Conservation (phyloP, 2,797 vertebrate species). For the Acipenser transmontanus region DNA sequence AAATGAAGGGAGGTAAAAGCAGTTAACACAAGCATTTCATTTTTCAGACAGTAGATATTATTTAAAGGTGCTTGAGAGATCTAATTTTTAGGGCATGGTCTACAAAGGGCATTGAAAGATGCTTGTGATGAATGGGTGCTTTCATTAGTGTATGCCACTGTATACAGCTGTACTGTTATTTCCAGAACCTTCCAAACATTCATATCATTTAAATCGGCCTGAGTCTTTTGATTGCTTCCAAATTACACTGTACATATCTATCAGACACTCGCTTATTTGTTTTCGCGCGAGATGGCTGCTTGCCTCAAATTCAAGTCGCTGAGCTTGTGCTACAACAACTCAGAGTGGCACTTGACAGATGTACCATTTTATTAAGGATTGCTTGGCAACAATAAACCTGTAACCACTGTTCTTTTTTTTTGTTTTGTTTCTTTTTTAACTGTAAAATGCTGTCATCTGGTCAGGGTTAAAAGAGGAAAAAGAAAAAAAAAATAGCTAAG, state of each 20-base stretch:
- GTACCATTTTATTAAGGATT: slow-evolving; percentile 73
- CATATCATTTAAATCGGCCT: slow-evolving; percentile 46
- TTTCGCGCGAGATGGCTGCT: slow-evolving; percentile 66
- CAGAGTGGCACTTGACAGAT: slow-evolving; percentile 77
- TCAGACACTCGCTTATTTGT: slow-evolving; percentile 71
- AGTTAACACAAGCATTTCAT: no score
- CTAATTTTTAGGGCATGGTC: no score
- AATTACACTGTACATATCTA: slow-evolving; percentile 60
- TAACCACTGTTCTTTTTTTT: background rate
- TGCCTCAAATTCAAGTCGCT: slow-evolving; percentile 69
- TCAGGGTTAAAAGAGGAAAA: background rate
- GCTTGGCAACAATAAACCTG: background rate
- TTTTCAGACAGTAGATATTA: no score
- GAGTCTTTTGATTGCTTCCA: slow-evolving; percentile 59
- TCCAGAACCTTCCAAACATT: slow-evolving; percentile 59
- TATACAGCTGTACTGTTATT: slow-evolving; percentile 22
- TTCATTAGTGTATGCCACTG: no score
- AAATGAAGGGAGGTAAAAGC: no score
- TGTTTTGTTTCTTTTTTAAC: background rate
- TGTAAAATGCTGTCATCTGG: slow-evolving; percentile 47
- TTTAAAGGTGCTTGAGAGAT: no score
- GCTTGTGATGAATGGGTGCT: no score
- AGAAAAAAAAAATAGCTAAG: slow-evolving; percentile 53
- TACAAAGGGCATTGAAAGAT: no score
- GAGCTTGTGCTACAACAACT: slow-evolving; percentile 68